A percentile compares a stretch with the other conserved stretches of the same genome.
phyloP scores from a whole-genome alignment of 2,888 invertebrate species.

The Perizoma flavofasciatum region DNA sequence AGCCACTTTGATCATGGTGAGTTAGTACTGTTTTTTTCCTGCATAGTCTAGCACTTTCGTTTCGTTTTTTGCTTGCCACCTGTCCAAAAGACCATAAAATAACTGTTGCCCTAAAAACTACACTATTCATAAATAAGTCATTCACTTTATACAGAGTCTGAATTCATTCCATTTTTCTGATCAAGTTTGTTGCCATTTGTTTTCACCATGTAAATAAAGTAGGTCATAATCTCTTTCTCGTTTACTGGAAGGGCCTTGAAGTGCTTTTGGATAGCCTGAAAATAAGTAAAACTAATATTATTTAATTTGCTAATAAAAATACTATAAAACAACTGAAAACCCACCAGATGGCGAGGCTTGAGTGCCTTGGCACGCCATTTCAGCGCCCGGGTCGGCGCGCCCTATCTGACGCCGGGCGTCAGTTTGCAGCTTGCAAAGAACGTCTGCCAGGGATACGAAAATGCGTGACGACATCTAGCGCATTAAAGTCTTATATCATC shows the following conservation, averaged over 20 bases:
- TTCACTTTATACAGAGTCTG: slow-evolving; percentile 79
- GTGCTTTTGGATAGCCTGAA: slow-evolving; percentile 96
- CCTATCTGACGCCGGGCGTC: too few relatives aligned
- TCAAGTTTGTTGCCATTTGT: slow-evolving; percentile 95
- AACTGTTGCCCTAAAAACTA: slow-evolving; percentile 53
- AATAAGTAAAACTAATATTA: slow-evolving; percentile 49
- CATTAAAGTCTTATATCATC: too few relatives aligned
- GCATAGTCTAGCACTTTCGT: neutral
- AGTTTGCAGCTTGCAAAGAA: too few relatives aligned
- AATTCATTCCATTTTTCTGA: slow-evolving; percentile 90
- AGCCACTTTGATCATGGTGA: too few relatives aligned
- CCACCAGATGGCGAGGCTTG: neutral
- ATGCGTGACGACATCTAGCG: too few relatives aligned
- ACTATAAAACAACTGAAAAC: neutral
- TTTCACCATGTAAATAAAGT: slow-evolving; percentile 98
- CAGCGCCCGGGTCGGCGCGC: too few relatives aligned
- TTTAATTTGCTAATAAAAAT: neutral
- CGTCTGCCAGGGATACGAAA: too few relatives aligned
- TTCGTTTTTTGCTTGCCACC: slow-evolving; percentile 1
- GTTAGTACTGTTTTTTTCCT: too few relatives aligned
- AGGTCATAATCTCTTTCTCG: slow-evolving; percentile 97
- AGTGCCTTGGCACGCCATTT: too few relatives aligned
- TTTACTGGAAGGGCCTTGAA: slow-evolving; percentile 97
- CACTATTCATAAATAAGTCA: slow-evolving; percentile 56
- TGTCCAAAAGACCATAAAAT: slow-evolving; percentile 38